A percentile compares a stretch with the other conserved stretches of the same genome.
Conservation (phyloP, 2,888 invertebrate genomes). For the Napeogenes inachia region DNA sequence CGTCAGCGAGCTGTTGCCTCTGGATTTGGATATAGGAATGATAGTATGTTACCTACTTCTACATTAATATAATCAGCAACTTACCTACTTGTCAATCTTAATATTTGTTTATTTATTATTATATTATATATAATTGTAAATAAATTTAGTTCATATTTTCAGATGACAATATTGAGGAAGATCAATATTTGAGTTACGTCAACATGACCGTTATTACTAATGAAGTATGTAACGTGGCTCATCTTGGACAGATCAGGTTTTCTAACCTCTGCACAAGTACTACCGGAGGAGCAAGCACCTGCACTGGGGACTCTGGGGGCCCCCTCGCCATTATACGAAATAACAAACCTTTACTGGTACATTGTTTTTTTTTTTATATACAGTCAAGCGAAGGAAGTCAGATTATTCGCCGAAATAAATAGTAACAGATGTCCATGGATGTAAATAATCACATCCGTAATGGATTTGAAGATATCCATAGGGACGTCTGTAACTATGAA, state of each 20-base stretch:
- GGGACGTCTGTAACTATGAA: too few relatives aligned
- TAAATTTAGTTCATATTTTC: constrained; percentile 23
- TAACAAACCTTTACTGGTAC: constrained; percentile 48
- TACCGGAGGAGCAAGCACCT: constrained; percentile 56
- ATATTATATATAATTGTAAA: background rate
- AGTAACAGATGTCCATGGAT: too few relatives aligned
- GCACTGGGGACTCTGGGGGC: constrained; percentile 68
- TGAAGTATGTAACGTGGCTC: constrained; percentile 50
- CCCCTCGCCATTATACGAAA: constrained; percentile 49
- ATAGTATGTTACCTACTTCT: too few relatives aligned
- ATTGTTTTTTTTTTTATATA: background rate
- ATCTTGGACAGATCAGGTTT: constrained; percentile 45
- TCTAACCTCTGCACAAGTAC: constrained; percentile 66
- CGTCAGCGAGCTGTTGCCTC: too few relatives aligned
- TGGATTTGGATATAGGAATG: too few relatives aligned
- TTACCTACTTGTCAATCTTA: too few relatives aligned
- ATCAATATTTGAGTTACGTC: constrained; percentile 29
- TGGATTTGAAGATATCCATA: too few relatives aligned
- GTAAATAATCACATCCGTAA: too few relatives aligned
- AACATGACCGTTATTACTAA: constrained; percentile 55
- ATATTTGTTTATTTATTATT: background rate
- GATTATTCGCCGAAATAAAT: background rate
- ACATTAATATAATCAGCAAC: too few relatives aligned
- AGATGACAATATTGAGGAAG: constrained; percentile 16
- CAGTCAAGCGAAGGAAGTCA: too few relatives aligned